phyloP scores from a whole-genome alignment of 2,113 vertebrate species.

The Pluvialis apricaria region DNA sequence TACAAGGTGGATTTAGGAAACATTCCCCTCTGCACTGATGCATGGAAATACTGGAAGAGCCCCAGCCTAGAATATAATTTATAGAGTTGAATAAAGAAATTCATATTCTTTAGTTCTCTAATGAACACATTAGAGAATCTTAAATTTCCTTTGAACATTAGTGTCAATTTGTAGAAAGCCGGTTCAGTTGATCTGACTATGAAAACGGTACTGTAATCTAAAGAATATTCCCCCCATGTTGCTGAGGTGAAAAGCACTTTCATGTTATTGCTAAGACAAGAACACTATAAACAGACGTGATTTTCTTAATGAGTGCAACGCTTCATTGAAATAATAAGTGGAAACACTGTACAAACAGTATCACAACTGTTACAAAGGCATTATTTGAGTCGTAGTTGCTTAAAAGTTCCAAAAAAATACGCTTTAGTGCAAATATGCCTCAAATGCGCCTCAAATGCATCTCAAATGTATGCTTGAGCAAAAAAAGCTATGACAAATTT shows the following conservation, averaged over 20 bases:
- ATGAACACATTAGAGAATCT: background rate
- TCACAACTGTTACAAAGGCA: background rate
- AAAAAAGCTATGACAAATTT: background rate
- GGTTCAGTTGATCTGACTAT: background rate
- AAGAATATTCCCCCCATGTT: background rate
- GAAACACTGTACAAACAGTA: background rate
- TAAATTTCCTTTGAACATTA: background rate
- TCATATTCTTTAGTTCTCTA: background rate
- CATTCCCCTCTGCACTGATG: background rate
- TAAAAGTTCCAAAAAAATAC: background rate
- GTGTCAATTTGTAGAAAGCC: background rate
- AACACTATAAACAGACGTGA: background rate
- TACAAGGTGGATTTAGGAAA: background rate
- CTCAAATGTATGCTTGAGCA: background rate
- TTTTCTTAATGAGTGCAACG: background rate
- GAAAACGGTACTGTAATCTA: background rate
- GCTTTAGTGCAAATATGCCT: background rate
- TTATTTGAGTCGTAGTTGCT: background rate
- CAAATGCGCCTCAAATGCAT: background rate
- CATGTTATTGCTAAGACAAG: background rate
- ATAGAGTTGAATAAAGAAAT: background rate
- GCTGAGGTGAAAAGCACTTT: background rate
- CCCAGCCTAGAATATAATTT: background rate
- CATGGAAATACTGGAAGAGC: background rate
- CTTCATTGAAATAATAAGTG: background rate